A percentile compares a stretch with the other conserved stretches of the same genome.
These are phyloP conservation scores for Amaurobius ferox DNA, from an alignment of 2,888 invertebrate genomes.

Conservation along the genomic window DNA sequence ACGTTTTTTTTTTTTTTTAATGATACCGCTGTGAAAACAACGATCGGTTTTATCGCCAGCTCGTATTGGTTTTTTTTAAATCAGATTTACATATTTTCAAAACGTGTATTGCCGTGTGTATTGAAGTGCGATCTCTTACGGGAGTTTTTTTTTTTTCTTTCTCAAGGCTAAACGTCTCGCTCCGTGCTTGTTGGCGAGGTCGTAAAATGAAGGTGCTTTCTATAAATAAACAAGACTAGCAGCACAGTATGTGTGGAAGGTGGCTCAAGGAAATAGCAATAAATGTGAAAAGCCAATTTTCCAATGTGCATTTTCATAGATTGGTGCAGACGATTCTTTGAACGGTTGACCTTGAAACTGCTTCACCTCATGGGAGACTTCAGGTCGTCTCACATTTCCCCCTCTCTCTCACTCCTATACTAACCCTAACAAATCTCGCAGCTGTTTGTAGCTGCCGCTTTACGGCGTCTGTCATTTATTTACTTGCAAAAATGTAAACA, in stretches of 20 bases:
- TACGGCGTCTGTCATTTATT: neutral
- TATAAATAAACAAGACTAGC: constrained; percentile 49
- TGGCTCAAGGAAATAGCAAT: neutral
- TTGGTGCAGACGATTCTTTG: neutral
- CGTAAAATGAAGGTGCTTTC: constrained; percentile 39
- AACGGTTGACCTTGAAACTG: constrained; percentile 6
- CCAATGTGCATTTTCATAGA: constrained; percentile 13
- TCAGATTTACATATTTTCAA: no score
- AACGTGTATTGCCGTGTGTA: no score
- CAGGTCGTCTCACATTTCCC: constrained; percentile 2
- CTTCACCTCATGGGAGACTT: constrained; percentile 13
- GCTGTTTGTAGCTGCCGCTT: no score
- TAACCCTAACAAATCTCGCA: no score
- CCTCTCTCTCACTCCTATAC: no score
- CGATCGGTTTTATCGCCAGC: no score
- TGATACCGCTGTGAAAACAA: no score
- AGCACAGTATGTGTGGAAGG: neutral
- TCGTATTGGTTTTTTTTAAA: no score
- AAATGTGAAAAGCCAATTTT: neutral
- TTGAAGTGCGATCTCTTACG: no score
- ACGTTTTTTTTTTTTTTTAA: no score
- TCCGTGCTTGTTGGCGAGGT: constrained; percentile 13
- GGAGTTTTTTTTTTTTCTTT: no score
- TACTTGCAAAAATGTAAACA: neutral
- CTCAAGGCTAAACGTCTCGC: constrained; percentile 32